Evolutionary conservation across 2,888 invertebrate species (phyloP), one percentile per base, ranked within the genome.

Genomic region (Spilosoma lubricipeda): DNA sequence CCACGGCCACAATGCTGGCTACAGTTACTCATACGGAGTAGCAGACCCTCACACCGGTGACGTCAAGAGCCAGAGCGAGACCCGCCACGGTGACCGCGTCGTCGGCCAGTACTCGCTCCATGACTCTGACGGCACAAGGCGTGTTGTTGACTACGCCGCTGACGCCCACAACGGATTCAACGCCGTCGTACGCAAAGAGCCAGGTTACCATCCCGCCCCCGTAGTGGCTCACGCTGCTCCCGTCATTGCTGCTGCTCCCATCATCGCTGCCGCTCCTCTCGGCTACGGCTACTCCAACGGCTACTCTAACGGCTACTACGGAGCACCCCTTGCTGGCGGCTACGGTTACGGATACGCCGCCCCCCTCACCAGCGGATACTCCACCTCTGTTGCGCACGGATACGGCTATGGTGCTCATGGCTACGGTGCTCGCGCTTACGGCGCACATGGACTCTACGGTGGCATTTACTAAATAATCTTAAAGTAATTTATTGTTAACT

Each of bases 1-100:
- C 85, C 92, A 93, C 77, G 73, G 73, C 2, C 52, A 73, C n/a
- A 93, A 93, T 36, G 92, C 84, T 48, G 91, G 92, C 88, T 93
- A 93, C 90, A 95, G 94, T 90, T 95, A 94, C 92, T 93, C 95
- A 15, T 95, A 95, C 83, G 94, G 94, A 64, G 95, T 95, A 74
- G 90, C 93, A 39, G 95, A 95, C 90, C 95, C 95, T 52, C 93
- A 95, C 90, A 95, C 95, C 88, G 95, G 95, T 42, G 95, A 95
- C 83, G 93, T 94, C 80, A 95, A 95, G 92, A 93, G 92, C 91
- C 97, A 97, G 91, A 96, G 96, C 81, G 97, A 97, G 93, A 96
- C 96, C 74, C 96, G 97, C 77, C 93, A 94, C 80, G 97, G 97
- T 15, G 97, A 97, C 91, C 95, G 95, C 81, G 97, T 97, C 67